Percentiles rank a stretch among this genome's conserved stretches.
Conservation (phyloP, 2,888 invertebrate species). For the Drosophila neonasuta region DNA sequence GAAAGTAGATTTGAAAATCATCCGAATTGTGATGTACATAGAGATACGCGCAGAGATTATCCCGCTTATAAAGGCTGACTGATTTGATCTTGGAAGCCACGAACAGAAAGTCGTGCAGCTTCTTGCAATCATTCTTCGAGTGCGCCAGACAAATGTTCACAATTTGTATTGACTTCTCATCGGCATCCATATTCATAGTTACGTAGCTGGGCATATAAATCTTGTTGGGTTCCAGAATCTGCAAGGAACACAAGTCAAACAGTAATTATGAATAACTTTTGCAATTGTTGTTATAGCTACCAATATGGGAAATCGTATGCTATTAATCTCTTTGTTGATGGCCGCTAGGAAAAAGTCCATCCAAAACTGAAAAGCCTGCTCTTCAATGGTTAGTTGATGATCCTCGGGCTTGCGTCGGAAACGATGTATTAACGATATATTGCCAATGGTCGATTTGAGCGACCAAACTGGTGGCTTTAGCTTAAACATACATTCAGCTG, state of each 20-base stretch:
- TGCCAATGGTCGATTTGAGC: constrained; percentile 97
- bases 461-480: constrained; percentile 96
- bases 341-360: constrained; percentile 99
- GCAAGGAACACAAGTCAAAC: constrained; percentile 16
- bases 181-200: constrained; percentile 96
- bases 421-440: constrained; percentile 95
- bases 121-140: constrained; percentile 89
- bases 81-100: constrained; percentile 86
- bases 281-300: constrained; percentile 54
- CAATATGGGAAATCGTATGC: constrained; percentile 91
- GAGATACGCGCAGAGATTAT: constrained; percentile 96
- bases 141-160: constrained; percentile 92
- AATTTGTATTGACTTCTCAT: constrained; percentile 95
- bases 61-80: constrained; percentile 94
- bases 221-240: constrained; percentile 95
- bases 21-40: constrained; percentile 99
- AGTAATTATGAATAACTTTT: neutral
- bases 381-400: constrained; percentile 87
- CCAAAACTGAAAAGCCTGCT: constrained; percentile 97
- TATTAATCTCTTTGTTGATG: constrained; percentile 90
- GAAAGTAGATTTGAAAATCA: constrained; percentile 99
- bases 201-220: constrained; percentile 97
- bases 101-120: constrained; percentile 97
- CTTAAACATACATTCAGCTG: constrained; percentile 96
- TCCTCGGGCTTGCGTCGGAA: constrained; percentile 93